These are phyloP conservation scores for Tachuris rubrigastra DNA, from an alignment of 2,113 vertebrate genomes.

Conservation along the genomic window DNA sequence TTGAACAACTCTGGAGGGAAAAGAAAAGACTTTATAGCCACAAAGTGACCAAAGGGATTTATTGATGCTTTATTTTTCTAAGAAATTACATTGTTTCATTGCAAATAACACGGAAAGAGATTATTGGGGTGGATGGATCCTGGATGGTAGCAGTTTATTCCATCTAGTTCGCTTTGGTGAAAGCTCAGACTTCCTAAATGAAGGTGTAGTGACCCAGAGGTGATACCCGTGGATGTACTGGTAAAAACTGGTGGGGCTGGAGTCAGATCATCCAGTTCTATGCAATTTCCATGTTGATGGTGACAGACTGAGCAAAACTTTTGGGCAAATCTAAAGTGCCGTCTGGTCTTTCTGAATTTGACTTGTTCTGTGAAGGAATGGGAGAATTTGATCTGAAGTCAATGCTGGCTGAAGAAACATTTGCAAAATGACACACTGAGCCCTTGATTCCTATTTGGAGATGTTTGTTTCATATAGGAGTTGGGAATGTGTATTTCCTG, in stretches of 20 bases:
- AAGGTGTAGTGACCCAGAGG: not conserved
- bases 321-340: constrained; percentile 25
- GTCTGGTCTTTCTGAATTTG: constrained; percentile 76
- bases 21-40: constrained; percentile 52
- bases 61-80: constrained; percentile 65
- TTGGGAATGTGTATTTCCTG: not conserved
- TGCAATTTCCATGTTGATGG: constrained; percentile 51
- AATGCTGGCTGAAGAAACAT: not conserved
- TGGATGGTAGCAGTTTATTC: constrained; percentile 3
- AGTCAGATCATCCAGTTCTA: constrained; percentile 33
- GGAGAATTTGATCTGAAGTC: not conserved
- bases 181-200: not conserved
- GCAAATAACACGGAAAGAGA: constrained; percentile 41
- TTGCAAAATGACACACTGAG: not conserved
- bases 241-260: constrained; percentile 31
- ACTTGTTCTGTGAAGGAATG: constrained; percentile 60
- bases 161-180: constrained; percentile 9
- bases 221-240: not conserved
- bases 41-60: constrained; percentile 75
- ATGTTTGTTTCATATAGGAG: not conserved
- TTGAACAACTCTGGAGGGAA: not conserved
- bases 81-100: constrained; percentile 39
- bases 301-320: constrained; percentile 19
- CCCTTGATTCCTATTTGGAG: not conserved
- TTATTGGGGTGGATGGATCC: not conserved